Base-by-base conservation (phyloP, 2,888 invertebrate genomes). In the Xylota sylvarum region DNA sequence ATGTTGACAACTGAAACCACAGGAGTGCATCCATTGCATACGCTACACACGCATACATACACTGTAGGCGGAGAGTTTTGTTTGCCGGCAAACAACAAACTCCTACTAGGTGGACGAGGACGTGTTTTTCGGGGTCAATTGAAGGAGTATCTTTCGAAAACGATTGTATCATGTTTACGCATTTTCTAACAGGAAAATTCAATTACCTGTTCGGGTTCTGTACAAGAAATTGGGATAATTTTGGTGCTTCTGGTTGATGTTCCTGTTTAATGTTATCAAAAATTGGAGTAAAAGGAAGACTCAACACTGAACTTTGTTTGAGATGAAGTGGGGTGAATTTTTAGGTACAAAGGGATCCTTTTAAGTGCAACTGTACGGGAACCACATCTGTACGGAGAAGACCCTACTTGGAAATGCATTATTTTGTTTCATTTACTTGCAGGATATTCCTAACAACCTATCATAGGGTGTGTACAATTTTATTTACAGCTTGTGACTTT, bases 1-100 rank as follows among this genome's bases (percentile, higher is more conserved):
- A 48, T 72, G 58, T 72, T 19, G 70, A 72, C 70, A 60, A 37
- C 35, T 72, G 37, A 48, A 72, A 72, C 72, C 72, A 60, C 58
- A 72, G 60, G 12, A 12, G 48, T 10, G 19, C 37, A 69, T 37
- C 27, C 32, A 56, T 40, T 40, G 27, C 27, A 40, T 4, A 56
- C 55, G 9, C 9, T 37, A 6, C n/a, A 30, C 30, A 30, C 1
- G 4, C 4, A 32, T 3, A 4, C n/a, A 9, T 10, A 56, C 35
- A 32, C 14, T 32, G 14, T 19, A 48, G 48, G 35, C 19, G 23
- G 30, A n/a, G 10, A 30, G 40, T 12, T 27, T 30, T 55, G 55
- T 69, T 69, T 55, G 55, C 6, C 40, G 35, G 40, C 37, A 40
- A 69, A 55, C 55, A 27, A 14, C 52, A 69, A 58, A 7, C 19